These are phyloP conservation scores for Himalopsyche tibetana DNA, from an alignment of 2,888 invertebrate genomes.

Conservation along the genomic window DNA sequence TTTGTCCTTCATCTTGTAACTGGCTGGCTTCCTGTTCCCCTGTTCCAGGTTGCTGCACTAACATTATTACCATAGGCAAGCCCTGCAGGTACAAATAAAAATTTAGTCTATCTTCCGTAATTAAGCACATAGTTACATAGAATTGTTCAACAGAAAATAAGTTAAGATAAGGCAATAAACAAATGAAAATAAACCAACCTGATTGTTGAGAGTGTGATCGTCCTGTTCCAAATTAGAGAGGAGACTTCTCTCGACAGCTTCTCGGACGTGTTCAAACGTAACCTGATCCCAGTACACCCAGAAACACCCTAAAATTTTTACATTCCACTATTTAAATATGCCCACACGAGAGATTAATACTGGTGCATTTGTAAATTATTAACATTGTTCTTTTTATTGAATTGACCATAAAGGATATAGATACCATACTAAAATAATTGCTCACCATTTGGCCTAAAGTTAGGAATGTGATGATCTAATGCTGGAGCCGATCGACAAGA, in stretches of 20 bases:
- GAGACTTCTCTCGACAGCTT: constrained; percentile 93
- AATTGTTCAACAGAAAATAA: too few species aligned
- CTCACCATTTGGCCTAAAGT: constrained; percentile 93
- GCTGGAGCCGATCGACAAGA: constrained; percentile 62
- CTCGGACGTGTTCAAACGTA: constrained; percentile 93
- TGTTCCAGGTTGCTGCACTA: constrained; percentile 89
- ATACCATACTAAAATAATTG: constrained; percentile 52
- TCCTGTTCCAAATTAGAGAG: constrained; percentile 93
- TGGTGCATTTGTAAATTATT: too few species aligned
- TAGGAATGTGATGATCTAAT: constrained; percentile 69
- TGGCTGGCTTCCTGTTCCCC: constrained; percentile 91
- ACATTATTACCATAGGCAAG: constrained; percentile 92
- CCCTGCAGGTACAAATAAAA: constrained; percentile 68
- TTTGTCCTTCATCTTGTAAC: constrained; percentile 92
- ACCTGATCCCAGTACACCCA: constrained; percentile 94
- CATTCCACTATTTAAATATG: too few species aligned
- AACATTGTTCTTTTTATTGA: too few species aligned
- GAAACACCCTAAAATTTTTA: constrained; percentile 80
- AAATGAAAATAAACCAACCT: constrained; percentile 48
- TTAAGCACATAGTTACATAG: background rate
- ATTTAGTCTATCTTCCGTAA: background rate
- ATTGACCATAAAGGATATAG: too few species aligned
- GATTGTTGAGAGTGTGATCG: constrained; percentile 77
- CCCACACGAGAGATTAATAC: too few species aligned
- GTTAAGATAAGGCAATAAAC: constrained; percentile 57